Percentiles rank a stretch among this genome's conserved stretches.
These are phyloP conservation scores for Barnardius zonarius DNA, from an alignment of 2,113 vertebrate species.

Conservation along the genomic window DNA sequence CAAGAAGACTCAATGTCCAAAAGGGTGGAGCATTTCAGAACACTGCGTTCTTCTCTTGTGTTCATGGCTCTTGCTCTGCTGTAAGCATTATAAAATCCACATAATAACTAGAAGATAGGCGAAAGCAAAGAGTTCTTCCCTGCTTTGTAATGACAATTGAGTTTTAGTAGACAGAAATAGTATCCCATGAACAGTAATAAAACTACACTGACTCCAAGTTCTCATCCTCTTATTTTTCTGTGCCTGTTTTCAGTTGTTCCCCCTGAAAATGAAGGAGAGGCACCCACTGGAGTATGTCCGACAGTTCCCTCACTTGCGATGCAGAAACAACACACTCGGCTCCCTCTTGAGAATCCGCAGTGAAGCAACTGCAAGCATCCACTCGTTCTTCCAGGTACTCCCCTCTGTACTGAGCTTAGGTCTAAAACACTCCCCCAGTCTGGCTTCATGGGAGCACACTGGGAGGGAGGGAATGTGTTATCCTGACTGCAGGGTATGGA, in stretches of 20 bases:
- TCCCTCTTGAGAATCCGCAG: conserved; percentile 90
- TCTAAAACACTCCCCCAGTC: background rate
- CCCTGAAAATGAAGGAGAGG: conserved; percentile 87
- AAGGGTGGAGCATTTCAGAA: background rate
- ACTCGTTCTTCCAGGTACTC: conserved; percentile 89
- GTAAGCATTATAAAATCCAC: background rate
- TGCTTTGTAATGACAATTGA: background rate
- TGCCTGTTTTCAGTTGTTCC: conserved; percentile 78
- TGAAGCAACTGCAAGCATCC: conserved; percentile 84
- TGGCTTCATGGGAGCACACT: background rate
- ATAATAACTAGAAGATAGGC: background rate
- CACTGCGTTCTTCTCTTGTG: background rate
- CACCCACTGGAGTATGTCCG: conserved; percentile 85
- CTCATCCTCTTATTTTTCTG: background rate
- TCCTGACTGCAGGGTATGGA: background rate
- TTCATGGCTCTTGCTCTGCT: background rate
- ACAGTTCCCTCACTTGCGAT: conserved; percentile 90
- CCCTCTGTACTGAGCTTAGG: accelerated
- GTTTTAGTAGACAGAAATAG: background rate
- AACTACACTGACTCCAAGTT: background rate
- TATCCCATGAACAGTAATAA: accelerated
- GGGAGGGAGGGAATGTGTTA: background rate
- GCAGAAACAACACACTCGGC: conserved; percentile 81
- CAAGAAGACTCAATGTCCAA: background rate
- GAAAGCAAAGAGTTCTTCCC: background rate